A percentile compares a stretch with the other conserved stretches of the same genome.
phyloP scores from a whole-genome alignment of 2,888 invertebrate genomes.

The Hypolimnas misippus region DNA sequence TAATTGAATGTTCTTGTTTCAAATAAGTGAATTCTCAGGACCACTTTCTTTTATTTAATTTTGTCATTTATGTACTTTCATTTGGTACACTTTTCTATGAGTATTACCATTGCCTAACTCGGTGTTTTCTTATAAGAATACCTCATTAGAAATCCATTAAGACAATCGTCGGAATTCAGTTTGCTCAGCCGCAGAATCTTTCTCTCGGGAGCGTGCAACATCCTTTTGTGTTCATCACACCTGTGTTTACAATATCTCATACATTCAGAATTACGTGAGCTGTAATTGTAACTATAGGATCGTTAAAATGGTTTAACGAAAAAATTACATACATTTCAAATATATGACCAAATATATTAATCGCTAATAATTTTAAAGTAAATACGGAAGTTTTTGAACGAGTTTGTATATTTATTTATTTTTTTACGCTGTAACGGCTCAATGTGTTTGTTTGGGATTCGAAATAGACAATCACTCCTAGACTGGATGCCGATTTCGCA shows the following conservation, averaged over 20 bases:
- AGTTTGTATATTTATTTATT: too few relatives aligned
- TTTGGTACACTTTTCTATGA: neutral
- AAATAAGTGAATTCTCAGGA: too few relatives aligned
- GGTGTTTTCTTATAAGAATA: conserved; percentile 44
- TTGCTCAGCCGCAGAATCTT: conserved; percentile 66
- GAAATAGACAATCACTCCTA: too few relatives aligned
- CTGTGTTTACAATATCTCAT: conserved; percentile 60
- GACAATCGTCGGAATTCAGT: conserved; percentile 64
- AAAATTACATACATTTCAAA: neutral
- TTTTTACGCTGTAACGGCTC: too few relatives aligned
- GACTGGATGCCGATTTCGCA: too few relatives aligned
- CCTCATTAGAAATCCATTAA: conserved; percentile 68
- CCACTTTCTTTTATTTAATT: too few relatives aligned
- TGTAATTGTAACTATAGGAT: conserved; percentile 19
- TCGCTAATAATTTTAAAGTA: too few relatives aligned
- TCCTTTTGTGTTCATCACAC: conserved; percentile 67
- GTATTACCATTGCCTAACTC: neutral
- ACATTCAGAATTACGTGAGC: conserved; percentile 27
- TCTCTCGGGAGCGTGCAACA: conserved; percentile 62
- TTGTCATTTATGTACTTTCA: too few relatives aligned
- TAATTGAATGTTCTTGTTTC: too few relatives aligned
- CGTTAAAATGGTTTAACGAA: neutral
- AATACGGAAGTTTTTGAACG: too few relatives aligned
- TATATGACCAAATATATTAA: too few relatives aligned
- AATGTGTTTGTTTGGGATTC: too few relatives aligned